Percentiles rank a stretch among this genome's conserved stretches.
Evolutionary conservation across 1,140 invertebrate genomes (phyloP).

Genomic region (Brachionus manjavacas): DNA sequence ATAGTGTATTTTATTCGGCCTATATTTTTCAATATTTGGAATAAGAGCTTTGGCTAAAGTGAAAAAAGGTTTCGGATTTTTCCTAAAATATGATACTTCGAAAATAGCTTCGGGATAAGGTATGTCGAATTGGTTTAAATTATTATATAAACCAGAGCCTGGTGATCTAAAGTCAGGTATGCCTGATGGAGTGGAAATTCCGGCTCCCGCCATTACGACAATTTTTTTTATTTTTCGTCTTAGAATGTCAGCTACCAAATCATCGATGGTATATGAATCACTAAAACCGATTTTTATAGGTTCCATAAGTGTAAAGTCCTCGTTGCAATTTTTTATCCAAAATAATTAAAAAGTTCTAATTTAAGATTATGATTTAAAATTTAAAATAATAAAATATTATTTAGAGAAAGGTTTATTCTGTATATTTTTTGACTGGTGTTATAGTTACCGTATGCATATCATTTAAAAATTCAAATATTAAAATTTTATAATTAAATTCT

Average conservation of each 20-base stretch:
- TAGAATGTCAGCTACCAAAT: neutral
- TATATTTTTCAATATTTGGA: slow-evolving; percentile 63
- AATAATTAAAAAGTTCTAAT: neutral
- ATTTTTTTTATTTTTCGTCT: slow-evolving; percentile 70
- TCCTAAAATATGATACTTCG: slow-evolving; percentile 76
- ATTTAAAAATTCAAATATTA: neutral
- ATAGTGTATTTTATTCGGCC: slow-evolving; percentile 31
- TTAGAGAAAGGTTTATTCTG: neutral
- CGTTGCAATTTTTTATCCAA: neutral
- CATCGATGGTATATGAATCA: neutral
- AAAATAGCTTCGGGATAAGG: slow-evolving; percentile 77
- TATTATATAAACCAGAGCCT: slow-evolving; percentile 8
- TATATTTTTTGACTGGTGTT: neutral
- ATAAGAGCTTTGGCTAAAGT: slow-evolving; percentile 83
- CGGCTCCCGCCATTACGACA: slow-evolving; percentile 85
- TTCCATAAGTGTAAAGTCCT: neutral
- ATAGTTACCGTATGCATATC: neutral
- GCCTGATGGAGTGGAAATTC: slow-evolving; percentile 70
- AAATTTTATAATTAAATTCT: neutral
- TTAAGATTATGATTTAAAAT: neutral
- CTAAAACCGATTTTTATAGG: neutral
- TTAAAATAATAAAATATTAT: neutral
- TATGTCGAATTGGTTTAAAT: slow-evolving; percentile 10
- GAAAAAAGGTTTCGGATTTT: slow-evolving; percentile 80
- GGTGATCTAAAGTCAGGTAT: slow-evolving; percentile 40